Conservation (phyloP, 2,797 vertebrate species). For the Phrynocephalus vlangalii region DNA sequence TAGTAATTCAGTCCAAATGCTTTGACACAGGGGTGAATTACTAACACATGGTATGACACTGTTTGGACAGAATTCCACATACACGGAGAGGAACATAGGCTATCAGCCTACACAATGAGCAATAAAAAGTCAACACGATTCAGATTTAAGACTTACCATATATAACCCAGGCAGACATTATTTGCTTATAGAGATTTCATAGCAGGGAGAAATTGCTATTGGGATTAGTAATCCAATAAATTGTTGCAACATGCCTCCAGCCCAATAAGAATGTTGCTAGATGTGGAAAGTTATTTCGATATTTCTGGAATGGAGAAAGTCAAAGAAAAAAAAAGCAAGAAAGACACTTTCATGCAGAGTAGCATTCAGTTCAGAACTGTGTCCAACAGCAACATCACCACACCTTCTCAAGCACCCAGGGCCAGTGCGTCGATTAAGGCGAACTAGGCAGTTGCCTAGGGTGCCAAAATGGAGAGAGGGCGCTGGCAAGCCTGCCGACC, state of each 20-base stretch:
- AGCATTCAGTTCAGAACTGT: not conserved
- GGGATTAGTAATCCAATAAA: not conserved
- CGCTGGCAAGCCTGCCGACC: no score
- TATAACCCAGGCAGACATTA: not conserved
- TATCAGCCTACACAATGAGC: not conserved
- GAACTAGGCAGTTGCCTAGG: no score
- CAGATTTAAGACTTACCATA: not conserved
- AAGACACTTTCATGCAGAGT: not conserved
- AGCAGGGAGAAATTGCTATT: not conserved
- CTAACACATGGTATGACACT: no score
- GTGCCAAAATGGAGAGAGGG: no score
- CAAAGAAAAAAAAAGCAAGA: not conserved
- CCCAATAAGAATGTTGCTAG: not conserved
- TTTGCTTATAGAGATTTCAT: not conserved
- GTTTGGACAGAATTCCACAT: not conserved
- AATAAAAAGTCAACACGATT: not conserved
- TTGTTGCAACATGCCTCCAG: not conserved
- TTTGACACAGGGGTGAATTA: not conserved
- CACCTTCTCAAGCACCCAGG: not conserved
- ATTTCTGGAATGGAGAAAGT: not conserved
- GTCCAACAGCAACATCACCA: not conserved
- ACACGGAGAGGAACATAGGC: not conserved
- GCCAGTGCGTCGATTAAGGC: no score
- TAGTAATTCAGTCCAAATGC: not conserved
- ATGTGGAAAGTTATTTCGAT: not conserved